phyloP scores from a whole-genome alignment of 2,797 vertebrate genomes.

The Poecilia velifera region DNA sequence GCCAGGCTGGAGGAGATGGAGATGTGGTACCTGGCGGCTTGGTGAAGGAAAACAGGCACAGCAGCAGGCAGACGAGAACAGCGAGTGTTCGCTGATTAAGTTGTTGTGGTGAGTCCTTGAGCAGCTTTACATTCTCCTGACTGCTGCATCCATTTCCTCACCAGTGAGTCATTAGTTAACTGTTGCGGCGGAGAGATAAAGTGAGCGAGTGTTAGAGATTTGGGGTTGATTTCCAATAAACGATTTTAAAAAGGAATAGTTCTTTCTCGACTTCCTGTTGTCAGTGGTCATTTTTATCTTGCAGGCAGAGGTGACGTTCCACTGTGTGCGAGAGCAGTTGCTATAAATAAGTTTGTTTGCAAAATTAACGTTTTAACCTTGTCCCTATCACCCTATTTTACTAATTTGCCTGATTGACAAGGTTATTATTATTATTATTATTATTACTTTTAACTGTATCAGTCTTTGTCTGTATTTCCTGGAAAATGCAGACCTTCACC shows the following conservation, averaged over 20 bases:
- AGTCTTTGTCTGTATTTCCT: neutral
- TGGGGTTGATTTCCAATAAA: neutral
- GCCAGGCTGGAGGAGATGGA: conserved; percentile 32
- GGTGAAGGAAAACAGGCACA: conserved; percentile 49
- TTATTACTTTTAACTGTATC: neutral
- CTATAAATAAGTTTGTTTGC: neutral
- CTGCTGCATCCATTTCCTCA: conserved; percentile 54
- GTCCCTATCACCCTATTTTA: neutral
- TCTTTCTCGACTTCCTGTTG: neutral
- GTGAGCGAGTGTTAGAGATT: neutral
- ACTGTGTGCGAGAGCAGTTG: neutral
- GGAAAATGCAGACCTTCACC: neutral
- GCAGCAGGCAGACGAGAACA: conserved; percentile 31
- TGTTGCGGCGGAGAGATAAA: conserved; percentile 22
- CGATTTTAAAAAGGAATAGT: neutral
- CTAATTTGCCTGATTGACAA: neutral
- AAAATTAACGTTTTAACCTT: neutral
- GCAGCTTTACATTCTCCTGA: conserved; percentile 52
- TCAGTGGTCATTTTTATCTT: neutral
- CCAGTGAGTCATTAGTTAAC: conserved; percentile 63
- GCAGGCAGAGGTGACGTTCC: neutral
- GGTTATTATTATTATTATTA: neutral
- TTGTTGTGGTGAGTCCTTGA: conserved; percentile 63
- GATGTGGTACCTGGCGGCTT: conserved; percentile 44
- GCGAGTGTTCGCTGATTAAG: conserved; percentile 65